These are phyloP conservation scores for Anseranas semipalmata DNA, from an alignment of 2,113 vertebrate genomes.

Conservation along the genomic window DNA sequence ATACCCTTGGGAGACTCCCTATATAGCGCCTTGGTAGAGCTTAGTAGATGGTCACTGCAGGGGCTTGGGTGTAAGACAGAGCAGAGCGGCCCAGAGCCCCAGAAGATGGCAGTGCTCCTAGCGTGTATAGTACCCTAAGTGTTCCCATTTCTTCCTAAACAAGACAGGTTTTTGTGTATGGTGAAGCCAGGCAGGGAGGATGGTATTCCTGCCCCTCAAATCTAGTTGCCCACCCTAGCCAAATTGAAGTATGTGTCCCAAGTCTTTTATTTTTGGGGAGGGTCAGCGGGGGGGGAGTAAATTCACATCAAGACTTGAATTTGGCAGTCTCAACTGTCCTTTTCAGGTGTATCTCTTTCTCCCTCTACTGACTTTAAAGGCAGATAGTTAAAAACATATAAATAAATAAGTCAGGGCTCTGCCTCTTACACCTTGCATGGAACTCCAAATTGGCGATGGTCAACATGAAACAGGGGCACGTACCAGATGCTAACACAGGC, in stretches of 20 bases:
- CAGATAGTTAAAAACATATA: not conserved
- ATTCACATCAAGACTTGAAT: not conserved
- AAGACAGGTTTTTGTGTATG: not conserved
- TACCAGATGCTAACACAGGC: not conserved
- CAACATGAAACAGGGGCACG: not conserved
- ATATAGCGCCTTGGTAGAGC: not conserved
- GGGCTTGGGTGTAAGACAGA: not conserved
- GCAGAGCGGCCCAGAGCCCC: not conserved
- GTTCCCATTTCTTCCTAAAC: not conserved
- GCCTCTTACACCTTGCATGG: not conserved
- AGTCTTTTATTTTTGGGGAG: not conserved
- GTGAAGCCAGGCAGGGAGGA: not conserved
- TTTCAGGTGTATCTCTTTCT: not conserved
- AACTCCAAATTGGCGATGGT: not conserved
- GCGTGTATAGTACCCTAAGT: not conserved
- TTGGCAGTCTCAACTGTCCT: not conserved
- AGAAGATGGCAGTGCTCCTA: not conserved
- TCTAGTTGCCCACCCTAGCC: not conserved
- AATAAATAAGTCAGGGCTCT: not conserved
- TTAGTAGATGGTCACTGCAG: not conserved
- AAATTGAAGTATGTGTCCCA: not conserved
- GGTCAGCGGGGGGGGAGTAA: too few species aligned
- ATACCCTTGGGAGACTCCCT: not conserved
- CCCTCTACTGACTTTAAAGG: not conserved
- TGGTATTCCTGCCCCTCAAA: not conserved